Evolutionary conservation across 2,888 invertebrate species (phyloP).

Genomic region (Diploptera punctata): DNA sequence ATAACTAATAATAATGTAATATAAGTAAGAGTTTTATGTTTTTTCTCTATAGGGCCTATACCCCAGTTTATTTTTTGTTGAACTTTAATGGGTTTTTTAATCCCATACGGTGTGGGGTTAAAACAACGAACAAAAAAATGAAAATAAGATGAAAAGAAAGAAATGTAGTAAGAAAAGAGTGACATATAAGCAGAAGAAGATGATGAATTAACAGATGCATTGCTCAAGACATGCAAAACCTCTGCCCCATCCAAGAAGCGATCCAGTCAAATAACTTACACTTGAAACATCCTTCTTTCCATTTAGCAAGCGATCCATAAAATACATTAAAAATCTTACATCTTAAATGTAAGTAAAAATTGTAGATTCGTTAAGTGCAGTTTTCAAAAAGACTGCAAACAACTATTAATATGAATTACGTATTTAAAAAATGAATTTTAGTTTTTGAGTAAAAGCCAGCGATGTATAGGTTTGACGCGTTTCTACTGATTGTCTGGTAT

Average conservation of each 20-base stretch:
- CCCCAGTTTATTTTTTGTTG: too few relatives aligned
- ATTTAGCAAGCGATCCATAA: not conserved
- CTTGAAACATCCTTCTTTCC: not conserved
- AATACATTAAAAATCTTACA: not conserved
- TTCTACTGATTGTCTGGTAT: constrained; percentile 20
- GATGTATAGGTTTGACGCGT: not conserved
- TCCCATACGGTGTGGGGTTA: too few relatives aligned
- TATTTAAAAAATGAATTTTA: not conserved
- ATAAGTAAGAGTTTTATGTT: too few relatives aligned
- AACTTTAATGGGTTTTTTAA: too few relatives aligned
- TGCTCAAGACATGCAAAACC: constrained; percentile 17
- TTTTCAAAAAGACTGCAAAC: constrained; percentile 6
- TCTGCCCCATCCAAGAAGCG: constrained; percentile 11
- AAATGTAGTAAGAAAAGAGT: too few relatives aligned
- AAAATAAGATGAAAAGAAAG: too few relatives aligned
- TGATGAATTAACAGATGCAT: constrained; percentile 19
- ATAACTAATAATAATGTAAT: too few relatives aligned
- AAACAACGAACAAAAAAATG: too few relatives aligned
- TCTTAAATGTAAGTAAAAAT: not conserved
- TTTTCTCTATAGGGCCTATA: too few relatives aligned
- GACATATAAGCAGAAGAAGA: too few relatives aligned
- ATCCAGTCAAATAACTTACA: constrained; percentile 18
- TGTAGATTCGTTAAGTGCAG: constrained; percentile 8
- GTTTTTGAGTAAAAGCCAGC: not conserved
- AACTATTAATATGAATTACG: constrained; percentile 26